Percentiles rank a stretch among this genome's conserved stretches.
Conservation (phyloP, 2,797 vertebrate species). For the Mionectes olivaceus region DNA sequence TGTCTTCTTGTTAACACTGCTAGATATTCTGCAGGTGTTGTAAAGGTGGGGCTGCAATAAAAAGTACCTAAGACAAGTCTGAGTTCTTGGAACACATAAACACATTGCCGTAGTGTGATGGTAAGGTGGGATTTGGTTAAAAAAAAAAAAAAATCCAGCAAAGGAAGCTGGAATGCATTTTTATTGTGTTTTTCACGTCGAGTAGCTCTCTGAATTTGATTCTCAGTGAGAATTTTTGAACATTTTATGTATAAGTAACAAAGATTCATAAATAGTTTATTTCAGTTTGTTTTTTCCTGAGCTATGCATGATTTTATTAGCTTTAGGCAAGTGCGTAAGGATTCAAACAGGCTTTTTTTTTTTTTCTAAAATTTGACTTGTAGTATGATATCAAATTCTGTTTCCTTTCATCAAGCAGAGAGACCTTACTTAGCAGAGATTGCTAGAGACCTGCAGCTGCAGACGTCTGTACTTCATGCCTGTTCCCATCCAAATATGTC, state of each 20-base stretch:
- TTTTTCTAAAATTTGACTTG: background rate
- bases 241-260: conserved; percentile 8
- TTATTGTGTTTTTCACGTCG: background rate
- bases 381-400: background rate
- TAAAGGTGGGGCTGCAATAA: background rate
- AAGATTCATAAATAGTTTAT: conserved; percentile 35
- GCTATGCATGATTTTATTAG: background rate
- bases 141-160: background rate
- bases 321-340: conserved; percentile 7
- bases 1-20: background rate
- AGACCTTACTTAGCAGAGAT: background rate
- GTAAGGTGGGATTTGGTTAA: background rate
- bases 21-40: background rate
- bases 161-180: background rate
- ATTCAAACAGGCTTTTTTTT: background rate
- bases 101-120: accelerated
- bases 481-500: background rate
- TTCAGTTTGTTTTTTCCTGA: background rate
- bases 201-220: conserved; percentile 22
- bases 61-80: background rate
- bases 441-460: background rate
- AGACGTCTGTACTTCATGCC: background rate
- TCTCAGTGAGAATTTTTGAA: conserved; percentile 5
- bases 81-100: background rate
- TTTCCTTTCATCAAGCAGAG: background rate